A percentile compares a stretch with the other conserved stretches of the same genome.
phyloP scores from a whole-genome alignment of 1,140 invertebrate species.

The Mercenaria mercenaria region DNA sequence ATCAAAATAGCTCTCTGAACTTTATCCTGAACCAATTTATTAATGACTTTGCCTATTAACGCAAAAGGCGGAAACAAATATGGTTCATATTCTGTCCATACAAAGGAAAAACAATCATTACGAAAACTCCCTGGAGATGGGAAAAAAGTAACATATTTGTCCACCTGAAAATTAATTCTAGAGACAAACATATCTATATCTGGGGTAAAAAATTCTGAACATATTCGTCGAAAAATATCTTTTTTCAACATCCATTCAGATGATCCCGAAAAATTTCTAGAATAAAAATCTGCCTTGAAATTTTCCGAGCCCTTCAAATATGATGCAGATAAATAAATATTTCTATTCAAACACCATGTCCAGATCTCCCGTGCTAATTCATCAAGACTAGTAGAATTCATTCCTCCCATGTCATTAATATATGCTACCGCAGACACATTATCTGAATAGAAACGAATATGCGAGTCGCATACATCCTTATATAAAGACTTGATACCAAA shows the following conservation, averaged over 20 bases:
- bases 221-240: neutral
- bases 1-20: neutral
- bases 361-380: slow-evolving; percentile 41
- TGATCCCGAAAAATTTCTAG: slow-evolving; percentile 41
- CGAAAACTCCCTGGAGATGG: neutral
- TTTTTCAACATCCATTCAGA: slow-evolving; percentile 38
- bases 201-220: neutral
- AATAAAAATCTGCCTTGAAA: slow-evolving; percentile 46
- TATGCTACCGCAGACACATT: no score
- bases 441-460: no score
- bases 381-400: neutral
- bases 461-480: no score
- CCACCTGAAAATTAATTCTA: neutral
- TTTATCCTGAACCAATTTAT: slow-evolving; percentile 17
- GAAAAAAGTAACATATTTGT: slow-evolving; percentile 5
- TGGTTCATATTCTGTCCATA: neutral
- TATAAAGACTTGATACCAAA: neutral
- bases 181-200: slow-evolving; percentile 45
- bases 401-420: no score
- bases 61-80: slow-evolving; percentile 27
- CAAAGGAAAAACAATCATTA: slow-evolving; percentile 1
- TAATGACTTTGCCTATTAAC: slow-evolving; percentile 8
- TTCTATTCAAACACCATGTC: slow-evolving; percentile 58
- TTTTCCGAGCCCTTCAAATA: slow-evolving; percentile 49
- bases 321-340: slow-evolving; percentile 42